These are phyloP conservation scores for Chaetogeoica ovagalla DNA, from an alignment of 2,888 invertebrate species.

Conservation along the genomic window DNA sequence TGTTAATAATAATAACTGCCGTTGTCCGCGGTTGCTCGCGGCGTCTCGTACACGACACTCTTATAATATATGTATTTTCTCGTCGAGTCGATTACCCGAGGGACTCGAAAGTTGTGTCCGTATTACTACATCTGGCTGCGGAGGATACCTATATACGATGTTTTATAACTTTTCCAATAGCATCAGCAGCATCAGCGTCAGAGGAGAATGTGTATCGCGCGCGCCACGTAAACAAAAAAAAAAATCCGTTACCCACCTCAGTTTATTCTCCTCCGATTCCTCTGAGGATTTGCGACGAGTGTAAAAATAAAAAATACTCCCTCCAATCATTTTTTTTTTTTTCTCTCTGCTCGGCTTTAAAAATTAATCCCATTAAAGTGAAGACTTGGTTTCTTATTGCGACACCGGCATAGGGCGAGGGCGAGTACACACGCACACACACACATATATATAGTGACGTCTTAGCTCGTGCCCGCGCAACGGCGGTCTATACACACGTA, in stretches of 20 bases:
- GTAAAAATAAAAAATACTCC: conserved; percentile 38
- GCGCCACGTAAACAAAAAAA: conserved; percentile 7
- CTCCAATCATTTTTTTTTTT: conserved; percentile 45
- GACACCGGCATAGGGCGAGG: not conserved
- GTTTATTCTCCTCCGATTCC: conserved; percentile 48
- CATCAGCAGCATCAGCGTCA: no score
- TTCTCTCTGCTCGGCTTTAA: no score
- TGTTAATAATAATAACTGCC: no score
- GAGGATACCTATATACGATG: conserved; percentile 31
- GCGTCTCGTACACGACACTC: conserved; percentile 14
- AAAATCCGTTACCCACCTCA: conserved; percentile 48
- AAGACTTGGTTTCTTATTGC: conserved; percentile 40
- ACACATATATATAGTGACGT: conserved; percentile 22
- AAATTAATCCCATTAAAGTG: conserved; percentile 52
- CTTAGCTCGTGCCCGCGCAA: conserved; percentile 33
- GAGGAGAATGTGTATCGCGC: not conserved
- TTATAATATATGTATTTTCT: no score
- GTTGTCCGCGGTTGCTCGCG: no score
- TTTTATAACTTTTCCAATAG: conserved; percentile 45
- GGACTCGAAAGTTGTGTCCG: conserved; percentile 35
- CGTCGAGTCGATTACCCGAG: conserved; percentile 42
- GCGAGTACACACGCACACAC: no score
- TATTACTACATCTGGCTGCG: no score
- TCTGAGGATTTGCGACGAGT: conserved; percentile 32
- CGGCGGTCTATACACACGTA: no score